Evolutionary conservation across 2,113 vertebrate genomes (phyloP).

Genomic region (Thunnus maccoyii): DNA sequence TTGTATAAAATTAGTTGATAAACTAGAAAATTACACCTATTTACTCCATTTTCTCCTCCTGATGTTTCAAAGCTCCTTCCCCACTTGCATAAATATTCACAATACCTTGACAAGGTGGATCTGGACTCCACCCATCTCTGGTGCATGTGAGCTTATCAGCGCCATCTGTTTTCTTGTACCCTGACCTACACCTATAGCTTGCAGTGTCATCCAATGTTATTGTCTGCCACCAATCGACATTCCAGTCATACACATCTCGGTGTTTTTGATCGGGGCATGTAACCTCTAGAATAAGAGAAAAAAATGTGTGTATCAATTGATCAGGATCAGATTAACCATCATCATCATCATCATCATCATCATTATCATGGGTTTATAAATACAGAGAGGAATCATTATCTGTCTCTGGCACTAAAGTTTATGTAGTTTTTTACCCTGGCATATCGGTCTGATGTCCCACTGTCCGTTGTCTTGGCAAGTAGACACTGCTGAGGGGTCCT

Average conservation of each 20-base stretch:
- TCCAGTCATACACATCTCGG: fast-evolving
- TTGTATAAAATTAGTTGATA: too few relatives aligned
- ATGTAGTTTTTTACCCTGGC: too few relatives aligned
- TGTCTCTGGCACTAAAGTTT: neutral
- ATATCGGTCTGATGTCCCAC: too few relatives aligned
- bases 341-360: neutral
- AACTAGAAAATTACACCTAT: too few relatives aligned
- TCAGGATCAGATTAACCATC: neutral
- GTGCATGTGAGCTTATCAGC: too few relatives aligned
- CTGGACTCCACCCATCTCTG: too few relatives aligned
- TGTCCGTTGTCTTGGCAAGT: too few relatives aligned
- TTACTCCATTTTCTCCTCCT: too few relatives aligned
- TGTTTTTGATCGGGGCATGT: neutral
- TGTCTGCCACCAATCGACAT: fast-evolving
- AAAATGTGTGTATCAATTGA: neutral
- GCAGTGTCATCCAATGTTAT: fast-evolving
- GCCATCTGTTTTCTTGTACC: neutral
- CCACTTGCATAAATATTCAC: neutral
- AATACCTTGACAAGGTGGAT: constrained; percentile 69
- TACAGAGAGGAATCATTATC: neutral
- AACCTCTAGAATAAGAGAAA: constrained; percentile 52
- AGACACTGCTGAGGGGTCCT: too few relatives aligned
- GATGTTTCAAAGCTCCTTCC: too few relatives aligned
- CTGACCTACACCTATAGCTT: fast-evolving
- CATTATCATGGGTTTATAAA: neutral